These are phyloP conservation scores for Erebia ligea DNA, from an alignment of 2,888 invertebrate species.

Conservation along the genomic window DNA sequence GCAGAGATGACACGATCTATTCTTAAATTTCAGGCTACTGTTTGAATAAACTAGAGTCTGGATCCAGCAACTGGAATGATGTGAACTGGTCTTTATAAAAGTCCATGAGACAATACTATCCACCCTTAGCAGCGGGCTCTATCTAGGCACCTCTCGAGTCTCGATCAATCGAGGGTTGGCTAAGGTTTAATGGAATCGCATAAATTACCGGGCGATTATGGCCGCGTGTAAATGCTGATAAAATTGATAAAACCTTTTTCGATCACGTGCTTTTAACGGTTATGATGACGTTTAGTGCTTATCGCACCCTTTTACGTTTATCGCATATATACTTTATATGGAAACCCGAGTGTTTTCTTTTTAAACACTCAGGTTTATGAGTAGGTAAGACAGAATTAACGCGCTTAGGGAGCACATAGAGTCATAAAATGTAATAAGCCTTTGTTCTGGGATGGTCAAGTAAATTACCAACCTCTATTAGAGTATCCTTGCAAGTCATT, in stretches of 20 bases:
- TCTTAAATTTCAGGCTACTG: too few relatives aligned
- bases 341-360: conserved; percentile 6
- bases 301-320: conserved; percentile 25
- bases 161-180: conserved; percentile 31
- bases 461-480: not conserved
- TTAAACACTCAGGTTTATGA: not conserved
- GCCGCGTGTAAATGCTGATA: conserved; percentile 41
- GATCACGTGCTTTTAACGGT: conserved; percentile 37
- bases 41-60: too few relatives aligned
- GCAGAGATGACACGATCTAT: too few relatives aligned
- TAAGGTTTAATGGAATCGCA: conserved; percentile 45
- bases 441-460: not conserved
- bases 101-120: conserved; percentile 49
- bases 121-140: conserved; percentile 28
- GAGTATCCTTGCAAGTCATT: too few relatives aligned
- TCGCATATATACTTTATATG: conserved; percentile 34
- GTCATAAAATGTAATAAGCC: conserved; percentile 1
- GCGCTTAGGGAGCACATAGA: not conserved
- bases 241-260: conserved; percentile 38
- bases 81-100: conserved; percentile 52
- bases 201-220: conserved; percentile 44
- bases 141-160: conserved; percentile 23
- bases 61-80: too few relatives aligned
- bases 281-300: conserved; percentile 36
- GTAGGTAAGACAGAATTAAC: not conserved